Percentiles rank a stretch among this genome's conserved stretches.
These are phyloP conservation scores for Mormyrops attenuatus DNA, from an alignment of 2,797 vertebrate species.

Conservation along the genomic window DNA sequence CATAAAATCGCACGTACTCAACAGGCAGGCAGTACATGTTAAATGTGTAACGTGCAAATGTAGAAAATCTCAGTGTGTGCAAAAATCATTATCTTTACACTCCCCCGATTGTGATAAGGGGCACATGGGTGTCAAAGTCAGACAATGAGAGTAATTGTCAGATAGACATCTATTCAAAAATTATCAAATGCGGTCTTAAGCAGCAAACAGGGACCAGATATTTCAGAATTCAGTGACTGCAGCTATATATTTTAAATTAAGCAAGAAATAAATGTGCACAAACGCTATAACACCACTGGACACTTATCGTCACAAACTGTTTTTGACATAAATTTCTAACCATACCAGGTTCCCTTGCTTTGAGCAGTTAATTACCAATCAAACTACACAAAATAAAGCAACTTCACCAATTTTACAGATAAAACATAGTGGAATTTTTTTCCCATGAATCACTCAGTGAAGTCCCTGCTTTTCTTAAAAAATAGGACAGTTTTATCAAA, in stretches of 20 bases:
- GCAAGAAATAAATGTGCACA: background rate
- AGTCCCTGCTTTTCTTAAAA: background rate
- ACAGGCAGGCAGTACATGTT: background rate
- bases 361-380: background rate
- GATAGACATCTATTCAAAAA: background rate
- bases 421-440: background rate
- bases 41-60: background rate
- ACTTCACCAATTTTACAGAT: background rate
- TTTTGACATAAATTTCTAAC: background rate
- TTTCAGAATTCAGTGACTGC: background rate
- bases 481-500: background rate
- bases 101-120: background rate
- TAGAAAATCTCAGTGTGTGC: background rate
- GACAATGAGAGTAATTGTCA: background rate
- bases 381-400: background rate
- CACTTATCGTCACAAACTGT: background rate
- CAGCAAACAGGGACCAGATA: background rate
- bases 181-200: background rate
- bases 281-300: background rate
- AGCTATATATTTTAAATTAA: background rate
- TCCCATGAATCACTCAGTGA: background rate
- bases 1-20: background rate
- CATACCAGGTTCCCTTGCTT: background rate
- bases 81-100: background rate
- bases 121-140: background rate